Base-by-base conservation (phyloP, 2,113 vertebrate genomes). In the Dicaeum eximium region DNA sequence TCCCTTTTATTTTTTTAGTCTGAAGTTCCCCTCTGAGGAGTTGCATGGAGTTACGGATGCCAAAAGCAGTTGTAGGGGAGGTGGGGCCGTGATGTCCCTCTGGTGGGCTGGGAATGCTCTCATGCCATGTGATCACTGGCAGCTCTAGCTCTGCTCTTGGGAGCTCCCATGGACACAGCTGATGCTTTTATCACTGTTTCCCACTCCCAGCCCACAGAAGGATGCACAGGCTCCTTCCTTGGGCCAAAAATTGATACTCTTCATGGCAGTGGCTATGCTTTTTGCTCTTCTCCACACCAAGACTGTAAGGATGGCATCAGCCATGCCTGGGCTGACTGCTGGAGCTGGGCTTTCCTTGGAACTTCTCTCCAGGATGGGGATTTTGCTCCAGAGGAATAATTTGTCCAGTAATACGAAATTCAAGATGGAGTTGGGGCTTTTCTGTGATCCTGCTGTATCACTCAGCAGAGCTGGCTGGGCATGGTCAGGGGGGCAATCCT, bases 61-160 rank as follows among this genome's bases (percentile, higher is more conserved):
- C 66, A 11, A 7, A 58, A 54, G 47, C 25, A 15, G n/a, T 53
- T 53, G 3, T 38, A 0, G 9, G 6, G 17, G 15, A 70, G 38
- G 28, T 1, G 3, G 38, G 44, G 70, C 61, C 1, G 0, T 2
- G 20, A 5, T 30, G 10, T 40, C 40, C 18, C 62, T 57, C 38
- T 51, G 0, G 0, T 4, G 10, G 65, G 7, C 82, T n/a, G 35
- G 44, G 37, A 62, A 54, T 80, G 67, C 48, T 80, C 33, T 54
- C 0, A 0, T 18, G 30, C 42, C 15, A 6, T 2, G 1, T 13
- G 74, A 45, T 13, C 0, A 0, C 2, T 35, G 74, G 90, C 50
- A 79, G 40, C 21, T 56, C 50, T 44, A 20, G 53, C 56, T 61
- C 42, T 53, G 74, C 70, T 47, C 2, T 10, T 5, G 3, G 71